Conservation (phyloP, 2,797 vertebrate species). For the Anguilla anguilla region DNA sequence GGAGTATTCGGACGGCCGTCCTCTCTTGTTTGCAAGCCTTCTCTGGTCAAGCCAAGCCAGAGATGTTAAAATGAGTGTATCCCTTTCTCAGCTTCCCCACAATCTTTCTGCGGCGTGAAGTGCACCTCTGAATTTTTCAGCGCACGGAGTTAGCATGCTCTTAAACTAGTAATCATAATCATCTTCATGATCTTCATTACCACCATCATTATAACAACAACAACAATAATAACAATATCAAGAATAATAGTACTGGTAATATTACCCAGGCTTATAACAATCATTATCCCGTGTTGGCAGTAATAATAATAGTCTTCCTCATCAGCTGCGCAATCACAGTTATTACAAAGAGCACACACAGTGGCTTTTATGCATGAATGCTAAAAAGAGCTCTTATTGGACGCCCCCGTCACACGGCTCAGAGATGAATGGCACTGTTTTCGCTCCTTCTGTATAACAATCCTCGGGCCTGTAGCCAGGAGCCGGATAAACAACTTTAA, state of each 20-base stretch:
- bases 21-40: too few species aligned
- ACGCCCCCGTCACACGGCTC: background rate
- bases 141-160: too few species aligned
- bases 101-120: too few species aligned
- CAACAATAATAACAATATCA: background rate
- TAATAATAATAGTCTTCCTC: background rate
- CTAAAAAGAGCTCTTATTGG: background rate
- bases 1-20: too few species aligned
- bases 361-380: background rate
- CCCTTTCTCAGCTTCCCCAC: too few species aligned
- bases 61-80: too few species aligned
- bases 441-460: background rate
- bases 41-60: too few species aligned
- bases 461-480: background rate
- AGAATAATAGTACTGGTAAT: background rate
- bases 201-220: background rate
- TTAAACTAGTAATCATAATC: too few species aligned
- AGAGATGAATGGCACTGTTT: background rate
- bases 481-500: background rate
- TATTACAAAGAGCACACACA: background rate
- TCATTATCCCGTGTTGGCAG: background rate
- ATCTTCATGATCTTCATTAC: background rate
- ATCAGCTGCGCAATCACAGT: background rate
- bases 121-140: too few species aligned
- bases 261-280: background rate